A percentile compares a stretch with the other conserved stretches of the same genome.
phyloP scores from a whole-genome alignment of 1,140 invertebrate genomes.

The Drosophila pseudoobscura region DNA sequence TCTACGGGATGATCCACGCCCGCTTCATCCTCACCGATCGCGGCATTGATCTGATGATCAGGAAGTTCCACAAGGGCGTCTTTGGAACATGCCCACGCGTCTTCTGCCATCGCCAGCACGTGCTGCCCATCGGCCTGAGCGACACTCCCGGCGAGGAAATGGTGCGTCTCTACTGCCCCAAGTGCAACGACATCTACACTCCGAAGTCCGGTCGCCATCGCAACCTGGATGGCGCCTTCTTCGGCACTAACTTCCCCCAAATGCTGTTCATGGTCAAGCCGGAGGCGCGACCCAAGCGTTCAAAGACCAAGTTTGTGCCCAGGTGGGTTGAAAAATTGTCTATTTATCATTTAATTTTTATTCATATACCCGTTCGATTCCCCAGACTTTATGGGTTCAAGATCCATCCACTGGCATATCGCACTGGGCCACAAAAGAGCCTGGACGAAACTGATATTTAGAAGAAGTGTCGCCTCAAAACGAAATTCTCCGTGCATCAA shows the following conservation, averaged over 20 bases:
- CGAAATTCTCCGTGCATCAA: too few species aligned
- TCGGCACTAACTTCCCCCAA: constrained; percentile 99
- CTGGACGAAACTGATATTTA: neutral
- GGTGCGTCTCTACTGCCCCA: constrained; percentile 94
- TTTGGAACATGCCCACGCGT: constrained; percentile 98
- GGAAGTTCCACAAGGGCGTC: constrained; percentile 98
- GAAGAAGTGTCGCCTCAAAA: too few species aligned
- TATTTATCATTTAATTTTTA: neutral
- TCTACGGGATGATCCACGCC: constrained; percentile 99
- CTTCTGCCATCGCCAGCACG: too few species aligned
- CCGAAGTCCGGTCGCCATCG: constrained; percentile 99
- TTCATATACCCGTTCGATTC: neutral
- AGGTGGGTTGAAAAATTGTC: constrained; percentile 85
- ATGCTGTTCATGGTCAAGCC: constrained; percentile 99
- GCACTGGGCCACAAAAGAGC: neutral
- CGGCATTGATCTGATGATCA: constrained; percentile 99
- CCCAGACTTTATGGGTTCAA: constrained; percentile 35
- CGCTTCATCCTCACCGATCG: constrained; percentile 99
- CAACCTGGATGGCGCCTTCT: constrained; percentile 99
- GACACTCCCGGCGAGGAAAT: too few species aligned
- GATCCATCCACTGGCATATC: constrained; percentile 46
- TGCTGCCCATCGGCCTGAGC: too few species aligned
- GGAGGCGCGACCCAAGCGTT: constrained; percentile 97
- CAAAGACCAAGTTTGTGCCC: constrained; percentile 98
- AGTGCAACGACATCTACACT: constrained; percentile 99